Evolutionary conservation across 2,113 vertebrate species (phyloP), one percentile per base, ranked within the genome.

Genomic region (Heterotis niloticus): DNA sequence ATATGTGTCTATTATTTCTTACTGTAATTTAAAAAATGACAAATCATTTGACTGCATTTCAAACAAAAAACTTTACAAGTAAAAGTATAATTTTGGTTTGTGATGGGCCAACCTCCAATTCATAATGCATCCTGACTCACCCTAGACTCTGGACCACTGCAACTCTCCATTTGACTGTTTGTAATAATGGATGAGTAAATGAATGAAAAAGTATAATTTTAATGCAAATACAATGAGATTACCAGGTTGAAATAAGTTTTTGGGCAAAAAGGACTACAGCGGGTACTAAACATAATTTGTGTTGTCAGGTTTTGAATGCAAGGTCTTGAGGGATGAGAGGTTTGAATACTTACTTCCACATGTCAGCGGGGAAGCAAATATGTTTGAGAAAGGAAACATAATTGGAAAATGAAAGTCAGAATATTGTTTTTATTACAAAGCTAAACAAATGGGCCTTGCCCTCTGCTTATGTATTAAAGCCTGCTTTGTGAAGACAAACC

Each of bases 371-470:
- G 57, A 75, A 72, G 51, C n/a, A 80, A 83, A 81, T 18, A 75
- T 72, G 60, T 86, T 84, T 82, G 82, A 89, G 88, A 87, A 83
- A 75, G 26, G 78, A 89, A 84, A 84, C 84, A 69, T 88, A 90
- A 92, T 92, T 92, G 88, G 88, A 82, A 89, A 88, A 88, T 86
- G 84, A 85, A 86, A 86, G 78, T 86, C 82, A 81, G 85, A 91
- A 88, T 89, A 91, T 89, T 91, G 86, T 90, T 93, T 93, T 91
- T 89, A 92, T 92, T 92, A 90, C 86, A 86, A 91, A 90, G 87
- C 86, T 86, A 91, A 92, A 92, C 90, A 91, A 92, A 89, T 83
- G 86, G 75, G 82, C 87, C 88, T 88, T 75, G 83, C 82, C 83
- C 84, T 60, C 74, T 20, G 72, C 10, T 75, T 87, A 59, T 85